phyloP scores from a whole-genome alignment of 2,888 invertebrate genomes.

The Drosophila quinaria region DNA sequence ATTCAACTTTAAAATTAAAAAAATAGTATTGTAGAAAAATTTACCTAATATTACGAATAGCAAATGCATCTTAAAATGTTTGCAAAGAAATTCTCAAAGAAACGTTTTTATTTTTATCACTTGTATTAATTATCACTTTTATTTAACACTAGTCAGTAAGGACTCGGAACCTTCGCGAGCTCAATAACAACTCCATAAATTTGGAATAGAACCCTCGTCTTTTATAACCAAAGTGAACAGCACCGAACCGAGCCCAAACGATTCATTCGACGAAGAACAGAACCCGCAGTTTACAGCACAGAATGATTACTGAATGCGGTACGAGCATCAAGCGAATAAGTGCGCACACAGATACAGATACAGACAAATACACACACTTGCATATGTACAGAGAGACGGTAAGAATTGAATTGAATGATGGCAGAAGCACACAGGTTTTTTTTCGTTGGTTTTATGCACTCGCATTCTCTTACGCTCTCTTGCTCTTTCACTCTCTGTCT shows the following conservation, averaged over 20 bases:
- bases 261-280: constrained; percentile 61
- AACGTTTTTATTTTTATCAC: constrained; percentile 22
- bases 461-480: constrained; percentile 22
- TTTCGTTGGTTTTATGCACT: constrained; percentile 33
- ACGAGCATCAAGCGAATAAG: constrained; percentile 66
- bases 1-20: neutral
- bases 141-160: constrained; percentile 42
- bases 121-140: constrained; percentile 27
- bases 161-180: constrained; percentile 60
- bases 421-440: constrained; percentile 57
- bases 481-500: constrained; percentile 17
- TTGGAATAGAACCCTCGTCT: constrained; percentile 54
- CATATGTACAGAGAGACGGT: constrained; percentile 47
- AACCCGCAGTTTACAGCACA: constrained; percentile 83
- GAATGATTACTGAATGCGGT: constrained; percentile 83
- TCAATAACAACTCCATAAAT: constrained; percentile 72
- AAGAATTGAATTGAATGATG: constrained; percentile 68
- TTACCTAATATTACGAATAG: constrained; percentile 43
- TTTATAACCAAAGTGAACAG: constrained; percentile 65
- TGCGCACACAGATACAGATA: constrained; percentile 44
- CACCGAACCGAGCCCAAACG: constrained; percentile 33
- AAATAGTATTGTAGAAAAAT: neutral
- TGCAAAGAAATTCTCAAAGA: constrained; percentile 18
- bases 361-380: constrained; percentile 5
- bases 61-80: constrained; percentile 43